Conservation (phyloP, 1,140 invertebrate species). For the Anthonomus grandis region DNA sequence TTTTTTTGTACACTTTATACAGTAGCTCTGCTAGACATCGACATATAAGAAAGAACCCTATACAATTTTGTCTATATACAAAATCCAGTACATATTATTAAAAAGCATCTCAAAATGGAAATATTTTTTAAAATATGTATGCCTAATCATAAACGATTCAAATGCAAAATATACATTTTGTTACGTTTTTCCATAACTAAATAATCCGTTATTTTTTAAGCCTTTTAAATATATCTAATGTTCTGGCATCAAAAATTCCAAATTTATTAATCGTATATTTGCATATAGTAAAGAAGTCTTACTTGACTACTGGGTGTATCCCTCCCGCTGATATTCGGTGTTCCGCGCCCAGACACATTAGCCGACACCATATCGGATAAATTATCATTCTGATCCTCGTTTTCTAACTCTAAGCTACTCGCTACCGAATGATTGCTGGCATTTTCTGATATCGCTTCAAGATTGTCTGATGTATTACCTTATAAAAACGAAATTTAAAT, state of each 20-base stretch:
- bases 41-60: too few species aligned
- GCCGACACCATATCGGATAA: conserved; percentile 93
- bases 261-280: neutral
- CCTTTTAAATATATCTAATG: too few species aligned
- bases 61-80: too few species aligned
- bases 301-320: conserved; percentile 94
- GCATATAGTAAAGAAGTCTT: too few species aligned
- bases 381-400: conserved; percentile 82
- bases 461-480: conserved; percentile 88
- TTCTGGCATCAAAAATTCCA: neutral
- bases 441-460: conserved; percentile 92
- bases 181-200: neutral
- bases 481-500: neutral
- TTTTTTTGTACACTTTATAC: too few species aligned
- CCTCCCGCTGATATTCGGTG: conserved; percentile 72
- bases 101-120: neutral
- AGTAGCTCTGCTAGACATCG: too few species aligned
- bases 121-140: neutral
- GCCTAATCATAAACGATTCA: neutral
- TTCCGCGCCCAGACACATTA: conserved; percentile 87
- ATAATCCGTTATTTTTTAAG: neutral
- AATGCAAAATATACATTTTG: neutral
- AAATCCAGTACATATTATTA: too few species aligned
- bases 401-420: conserved; percentile 81
- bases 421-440: conserved; percentile 92